Evolutionary conservation across 2,888 invertebrate genomes (phyloP).

Genomic region (Sminthurinus aureus): DNA sequence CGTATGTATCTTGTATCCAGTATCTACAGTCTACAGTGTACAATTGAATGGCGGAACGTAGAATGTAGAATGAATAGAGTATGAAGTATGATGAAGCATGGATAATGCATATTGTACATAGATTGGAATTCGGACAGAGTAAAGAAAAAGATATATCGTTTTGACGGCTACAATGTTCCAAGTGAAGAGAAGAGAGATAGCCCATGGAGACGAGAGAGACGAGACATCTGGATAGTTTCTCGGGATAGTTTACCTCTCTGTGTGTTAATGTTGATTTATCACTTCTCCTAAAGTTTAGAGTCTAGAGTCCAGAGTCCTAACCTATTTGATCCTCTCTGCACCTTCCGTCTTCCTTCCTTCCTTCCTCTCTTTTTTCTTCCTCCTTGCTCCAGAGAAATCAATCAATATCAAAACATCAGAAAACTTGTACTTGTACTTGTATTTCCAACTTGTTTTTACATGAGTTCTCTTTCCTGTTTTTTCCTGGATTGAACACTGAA

Average conservation of each 20-base stretch:
- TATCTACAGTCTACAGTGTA: too few relatives aligned
- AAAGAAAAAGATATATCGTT: neutral
- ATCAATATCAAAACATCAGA: slow-evolving; percentile 49
- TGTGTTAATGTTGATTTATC: slow-evolving; percentile 53
- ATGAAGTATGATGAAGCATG: neutral
- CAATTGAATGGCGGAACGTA: too few relatives aligned
- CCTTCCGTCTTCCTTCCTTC: slow-evolving; percentile 25
- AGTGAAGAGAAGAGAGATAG: slow-evolving; percentile 15
- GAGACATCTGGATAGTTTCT: slow-evolving; percentile 49
- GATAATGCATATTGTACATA: neutral
- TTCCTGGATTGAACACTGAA: neutral
- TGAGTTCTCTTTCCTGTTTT: slow-evolving; percentile 25
- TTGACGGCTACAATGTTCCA: neutral
- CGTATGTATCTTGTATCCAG: too few relatives aligned
- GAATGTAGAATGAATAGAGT: neutral
- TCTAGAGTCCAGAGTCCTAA: slow-evolving; percentile 22
- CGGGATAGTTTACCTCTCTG: slow-evolving; percentile 7
- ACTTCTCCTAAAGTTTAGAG: slow-evolving; percentile 32
- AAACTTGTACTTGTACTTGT: slow-evolving; percentile 49
- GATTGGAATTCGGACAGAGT: neutral
- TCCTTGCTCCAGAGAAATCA: slow-evolving; percentile 42
- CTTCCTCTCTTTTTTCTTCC: neutral
- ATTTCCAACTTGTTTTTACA: slow-evolving; percentile 45
- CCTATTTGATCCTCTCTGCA: slow-evolving; percentile 47
- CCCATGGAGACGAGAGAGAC: slow-evolving; percentile 30